These are phyloP conservation scores for Struthidea cinerea DNA, from an alignment of 2,113 vertebrate species.

Conservation along the genomic window DNA sequence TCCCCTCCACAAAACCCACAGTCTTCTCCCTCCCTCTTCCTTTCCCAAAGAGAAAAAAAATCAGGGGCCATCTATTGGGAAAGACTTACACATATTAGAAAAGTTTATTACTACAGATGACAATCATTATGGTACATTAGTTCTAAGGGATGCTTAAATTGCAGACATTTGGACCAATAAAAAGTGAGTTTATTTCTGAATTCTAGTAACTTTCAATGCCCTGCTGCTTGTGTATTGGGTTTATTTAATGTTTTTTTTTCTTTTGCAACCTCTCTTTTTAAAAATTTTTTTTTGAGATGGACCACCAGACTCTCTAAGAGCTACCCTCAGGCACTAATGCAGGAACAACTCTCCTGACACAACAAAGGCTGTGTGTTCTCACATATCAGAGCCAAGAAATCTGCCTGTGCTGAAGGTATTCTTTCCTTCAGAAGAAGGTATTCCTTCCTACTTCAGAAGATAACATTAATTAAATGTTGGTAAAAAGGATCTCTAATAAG, in stretches of 20 bases:
- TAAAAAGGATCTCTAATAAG: background rate
- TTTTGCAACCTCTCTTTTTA: background rate
- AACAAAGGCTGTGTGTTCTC: constrained; percentile 22
- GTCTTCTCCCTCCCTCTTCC: background rate
- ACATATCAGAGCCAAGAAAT: background rate
- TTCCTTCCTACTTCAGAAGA: background rate
- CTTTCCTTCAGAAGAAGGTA: background rate
- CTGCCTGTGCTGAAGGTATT: background rate
- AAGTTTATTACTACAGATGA: background rate
- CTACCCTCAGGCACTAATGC: background rate
- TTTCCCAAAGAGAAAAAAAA: background rate
- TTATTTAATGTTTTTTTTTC: background rate
- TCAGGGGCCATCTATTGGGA: background rate
- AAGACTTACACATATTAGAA: background rate
- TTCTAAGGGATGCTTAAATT: background rate
- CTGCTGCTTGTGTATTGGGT: background rate
- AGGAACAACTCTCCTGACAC: background rate
- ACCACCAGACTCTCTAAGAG: background rate
- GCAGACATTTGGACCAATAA: background rate
- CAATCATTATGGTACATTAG: background rate
- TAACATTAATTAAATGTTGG: background rate
- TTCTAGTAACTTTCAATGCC: background rate
- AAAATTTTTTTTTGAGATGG: background rate
- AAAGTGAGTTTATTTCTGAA: background rate
- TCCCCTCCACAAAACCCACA: background rate